Evolutionary conservation across 2,797 vertebrate genomes (phyloP).

Genomic region (Labroides dimidiatus): DNA sequence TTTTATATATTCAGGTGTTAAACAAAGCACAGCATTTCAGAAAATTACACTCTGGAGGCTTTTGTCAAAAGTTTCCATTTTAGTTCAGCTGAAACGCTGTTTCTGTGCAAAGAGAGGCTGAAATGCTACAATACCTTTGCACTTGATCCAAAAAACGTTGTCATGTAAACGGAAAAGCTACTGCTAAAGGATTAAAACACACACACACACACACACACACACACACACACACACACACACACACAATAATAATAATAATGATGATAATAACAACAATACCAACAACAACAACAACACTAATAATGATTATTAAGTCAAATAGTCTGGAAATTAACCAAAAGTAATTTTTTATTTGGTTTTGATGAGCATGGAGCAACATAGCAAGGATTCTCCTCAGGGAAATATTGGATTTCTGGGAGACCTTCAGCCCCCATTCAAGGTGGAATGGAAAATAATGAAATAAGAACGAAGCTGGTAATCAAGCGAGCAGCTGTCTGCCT

Average conservation of each 20-base stretch:
- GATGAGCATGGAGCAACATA: slow-evolving; percentile 33
- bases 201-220: neutral
- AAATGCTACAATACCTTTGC: too few relatives aligned
- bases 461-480: slow-evolving; percentile 68
- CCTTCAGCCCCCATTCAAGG: slow-evolving; percentile 78
- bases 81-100: too few relatives aligned
- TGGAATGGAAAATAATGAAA: slow-evolving; percentile 79
- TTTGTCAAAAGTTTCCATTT: too few relatives aligned
- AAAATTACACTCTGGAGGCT: too few relatives aligned
- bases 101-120: too few relatives aligned
- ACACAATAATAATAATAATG: neutral
- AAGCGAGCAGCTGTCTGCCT: slow-evolving; percentile 72
- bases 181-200: neutral
- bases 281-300: slow-evolving; percentile 1
- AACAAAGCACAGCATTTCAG: too few relatives aligned
- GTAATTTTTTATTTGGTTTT: slow-evolving; percentile 48
- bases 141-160: too few relatives aligned
- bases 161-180: neutral
- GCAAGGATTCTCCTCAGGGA: slow-evolving; percentile 67
- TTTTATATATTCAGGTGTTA: too few relatives aligned
- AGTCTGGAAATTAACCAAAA: slow-evolving; percentile 40
- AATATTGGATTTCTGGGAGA: slow-evolving; percentile 68
- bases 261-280: too few relatives aligned
- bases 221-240: neutral
- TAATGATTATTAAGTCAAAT: slow-evolving; percentile 27